Percentiles rank a stretch among this genome's conserved stretches.
Evolutionary conservation across 2,797 vertebrate species (phyloP).

Genomic region (Poecilia velifera): DNA sequence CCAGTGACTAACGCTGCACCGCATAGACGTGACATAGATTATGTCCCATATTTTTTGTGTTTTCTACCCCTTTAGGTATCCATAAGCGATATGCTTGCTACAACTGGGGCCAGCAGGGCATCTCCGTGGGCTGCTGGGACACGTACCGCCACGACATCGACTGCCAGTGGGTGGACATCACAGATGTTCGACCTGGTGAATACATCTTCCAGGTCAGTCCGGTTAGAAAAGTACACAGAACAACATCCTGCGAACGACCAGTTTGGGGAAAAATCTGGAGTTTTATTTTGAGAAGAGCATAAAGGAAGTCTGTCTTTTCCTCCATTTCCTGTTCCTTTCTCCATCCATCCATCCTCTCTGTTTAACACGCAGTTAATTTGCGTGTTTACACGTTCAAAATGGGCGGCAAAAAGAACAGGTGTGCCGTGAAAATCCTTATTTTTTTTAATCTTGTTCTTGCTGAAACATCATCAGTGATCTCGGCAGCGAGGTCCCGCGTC

Average conservation of each 20-base stretch:
- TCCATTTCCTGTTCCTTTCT: neutral
- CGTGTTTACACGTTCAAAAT: neutral
- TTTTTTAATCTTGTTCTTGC: conserved; percentile 12
- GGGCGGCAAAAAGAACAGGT: neutral
- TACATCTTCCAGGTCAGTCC: conserved; percentile 91
- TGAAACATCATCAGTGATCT: conserved; percentile 25
- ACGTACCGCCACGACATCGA: conserved; percentile 96
- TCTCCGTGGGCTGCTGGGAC: conserved; percentile 94
- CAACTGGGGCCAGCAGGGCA: conserved; percentile 95
- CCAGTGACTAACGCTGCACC: neutral
- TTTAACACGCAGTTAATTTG: neutral
- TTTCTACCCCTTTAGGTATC: conserved; percentile 76
- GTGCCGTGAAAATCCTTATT: neutral
- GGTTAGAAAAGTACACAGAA: neutral
- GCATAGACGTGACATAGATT: neutral
- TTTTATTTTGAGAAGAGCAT: neutral
- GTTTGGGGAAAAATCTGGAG: neutral
- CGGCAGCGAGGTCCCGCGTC: conserved; percentile 9
- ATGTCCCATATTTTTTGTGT: neutral
- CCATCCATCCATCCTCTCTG: neutral
- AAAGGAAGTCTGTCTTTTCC: neutral
- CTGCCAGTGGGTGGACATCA: conserved; percentile 96
- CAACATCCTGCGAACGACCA: neutral
- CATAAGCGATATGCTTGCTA: conserved; percentile 89
- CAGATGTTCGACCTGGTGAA: conserved; percentile 89